Evolutionary conservation across 92 coral and sea anemone species (phyloP), one percentile per base, ranked within the genome.

Genomic region (Heliopora coerulea): DNA sequence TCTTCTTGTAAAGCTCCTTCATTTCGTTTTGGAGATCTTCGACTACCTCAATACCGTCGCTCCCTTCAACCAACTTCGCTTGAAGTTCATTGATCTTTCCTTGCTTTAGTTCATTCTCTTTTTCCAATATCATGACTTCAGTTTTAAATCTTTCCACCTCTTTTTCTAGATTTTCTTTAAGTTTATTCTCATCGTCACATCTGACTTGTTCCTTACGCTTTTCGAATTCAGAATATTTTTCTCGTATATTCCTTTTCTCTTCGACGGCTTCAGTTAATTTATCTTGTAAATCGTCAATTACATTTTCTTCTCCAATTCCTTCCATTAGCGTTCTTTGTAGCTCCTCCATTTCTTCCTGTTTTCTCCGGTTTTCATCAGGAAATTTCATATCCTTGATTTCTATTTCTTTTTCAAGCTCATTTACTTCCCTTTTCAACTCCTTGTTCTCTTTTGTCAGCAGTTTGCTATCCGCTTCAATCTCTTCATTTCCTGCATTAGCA

Each of bases 241-340:
- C 88, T 80, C 84, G 85, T 27, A 91, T 37, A 49, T 72, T 77
- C 57, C 88, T 87, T 37, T 82, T 89, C 48, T 91, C 91, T 59
- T 81, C 83, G 48, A 86, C 89, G 14, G 87, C 70, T 27, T 89
- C 72, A 29, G 50, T 66, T 21, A 91, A 81, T 52, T 86, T 89
- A 56, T 86, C 79, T 56, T 82, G 78, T 56, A 82, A 84, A 56
- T 89, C 96, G 13, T 82, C 83, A 17, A 91, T 58, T 54, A 85
- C 14, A 42, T 80, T 65, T 32, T 73, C 72, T 17, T 56, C 54
- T 3, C 72, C 72, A 3, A 32, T 65, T 4, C 72, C 72, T 23
- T 46, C 77, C 54, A 84, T 84, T 63, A 84, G 52, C 28, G 26
- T 79, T 19, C 80, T 74, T 64, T 67, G 54, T 1, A 65, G 56